Percentiles rank a stretch among this genome's conserved stretches.
Evolutionary conservation across 2,113 vertebrate species (phyloP).

Genomic region (Upupa epops): DNA sequence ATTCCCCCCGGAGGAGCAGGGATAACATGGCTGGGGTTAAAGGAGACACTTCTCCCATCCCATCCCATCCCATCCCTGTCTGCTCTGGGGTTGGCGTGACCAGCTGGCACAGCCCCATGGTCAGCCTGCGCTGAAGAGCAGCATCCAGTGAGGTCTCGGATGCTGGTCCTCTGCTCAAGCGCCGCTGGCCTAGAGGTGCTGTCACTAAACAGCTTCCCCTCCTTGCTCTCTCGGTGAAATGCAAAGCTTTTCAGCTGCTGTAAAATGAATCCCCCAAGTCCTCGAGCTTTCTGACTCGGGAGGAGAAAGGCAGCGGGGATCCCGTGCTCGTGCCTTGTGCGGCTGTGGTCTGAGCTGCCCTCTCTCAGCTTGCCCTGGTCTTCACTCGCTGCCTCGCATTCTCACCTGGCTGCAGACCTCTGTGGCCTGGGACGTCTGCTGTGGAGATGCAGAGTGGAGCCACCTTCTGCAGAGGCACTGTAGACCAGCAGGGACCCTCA

Average conservation of each 20-base stretch:
- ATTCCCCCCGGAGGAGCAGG: neutral
- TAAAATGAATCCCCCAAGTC: neutral
- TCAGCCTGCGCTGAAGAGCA: neutral
- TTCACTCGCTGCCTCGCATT: neutral
- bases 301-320: neutral
- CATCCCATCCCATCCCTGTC: neutral
- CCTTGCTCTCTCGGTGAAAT: neutral
- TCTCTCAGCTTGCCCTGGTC: neutral
- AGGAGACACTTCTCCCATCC: conserved; percentile 22
- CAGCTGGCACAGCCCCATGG: rapidly evolving
- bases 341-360: neutral
- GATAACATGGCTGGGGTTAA: neutral
- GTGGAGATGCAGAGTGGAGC: neutral
- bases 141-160: neutral
- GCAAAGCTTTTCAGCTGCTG: neutral
- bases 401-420: neutral
- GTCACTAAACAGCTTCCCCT: neutral
- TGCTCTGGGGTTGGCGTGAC: neutral
- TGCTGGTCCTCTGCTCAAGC: neutral
- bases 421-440: neutral
- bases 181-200: neutral
- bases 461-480: rapidly evolving
- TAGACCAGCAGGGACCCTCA: neutral
- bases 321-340: neutral
- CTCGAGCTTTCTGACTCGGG: neutral